These are phyloP conservation scores for Metopia argyrocephala DNA, from an alignment of 2,888 invertebrate genomes.

Conservation along the genomic window DNA sequence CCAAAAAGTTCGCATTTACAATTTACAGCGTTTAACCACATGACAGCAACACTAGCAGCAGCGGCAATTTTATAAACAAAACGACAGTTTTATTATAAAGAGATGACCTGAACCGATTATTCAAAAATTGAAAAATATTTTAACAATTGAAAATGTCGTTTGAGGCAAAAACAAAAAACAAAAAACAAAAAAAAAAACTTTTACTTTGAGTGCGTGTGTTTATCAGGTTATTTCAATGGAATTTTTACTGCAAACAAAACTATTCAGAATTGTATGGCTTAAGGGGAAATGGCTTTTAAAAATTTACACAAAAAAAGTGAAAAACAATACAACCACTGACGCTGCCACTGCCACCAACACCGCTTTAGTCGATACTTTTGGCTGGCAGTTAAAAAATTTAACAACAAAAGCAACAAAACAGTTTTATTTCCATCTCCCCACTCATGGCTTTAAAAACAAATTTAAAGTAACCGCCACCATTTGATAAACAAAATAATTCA, in stretches of 20 bases:
- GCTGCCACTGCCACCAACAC: background rate
- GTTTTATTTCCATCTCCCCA: no score
- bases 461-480: constrained; percentile 37
- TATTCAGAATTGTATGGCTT: background rate
- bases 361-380: background rate
- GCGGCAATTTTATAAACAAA: no score
- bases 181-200: constrained; percentile 3
- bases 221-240: background rate
- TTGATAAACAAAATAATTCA: background rate
- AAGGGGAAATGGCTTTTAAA: no score
- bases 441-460: no score
- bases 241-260: background rate
- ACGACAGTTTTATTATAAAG: constrained; percentile 11
- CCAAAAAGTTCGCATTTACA: constrained; percentile 31
- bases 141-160: background rate
- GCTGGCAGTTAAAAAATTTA: constrained; percentile 3
- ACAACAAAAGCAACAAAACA: constrained; percentile 37
- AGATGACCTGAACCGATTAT: constrained; percentile 23
- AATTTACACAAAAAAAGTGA: no score
- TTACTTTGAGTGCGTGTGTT: background rate
- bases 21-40: constrained; percentile 9
- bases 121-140: constrained; percentile 24
- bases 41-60: no score
- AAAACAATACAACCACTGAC: background rate
- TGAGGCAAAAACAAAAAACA: no score